These are phyloP conservation scores for Gyps fulvus DNA, from an alignment of 2,113 vertebrate species.

Conservation along the genomic window DNA sequence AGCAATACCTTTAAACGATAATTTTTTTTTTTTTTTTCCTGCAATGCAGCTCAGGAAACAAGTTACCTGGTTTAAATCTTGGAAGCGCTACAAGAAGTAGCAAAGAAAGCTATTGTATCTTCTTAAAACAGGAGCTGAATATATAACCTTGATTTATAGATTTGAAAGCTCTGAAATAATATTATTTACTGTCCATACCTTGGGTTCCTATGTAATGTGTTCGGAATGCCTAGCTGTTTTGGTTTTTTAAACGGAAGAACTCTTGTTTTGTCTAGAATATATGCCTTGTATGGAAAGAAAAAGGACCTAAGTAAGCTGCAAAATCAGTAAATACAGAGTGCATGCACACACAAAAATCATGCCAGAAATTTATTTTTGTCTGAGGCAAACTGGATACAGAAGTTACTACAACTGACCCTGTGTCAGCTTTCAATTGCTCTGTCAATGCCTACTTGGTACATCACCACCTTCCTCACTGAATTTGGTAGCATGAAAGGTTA, in stretches of 20 bases:
- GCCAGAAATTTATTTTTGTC: neutral
- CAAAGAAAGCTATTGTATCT: neutral
- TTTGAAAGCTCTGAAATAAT: neutral
- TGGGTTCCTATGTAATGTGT: neutral
- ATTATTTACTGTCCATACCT: neutral
- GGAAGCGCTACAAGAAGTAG: neutral
- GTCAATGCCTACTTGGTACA: neutral
- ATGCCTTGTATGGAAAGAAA: neutral
- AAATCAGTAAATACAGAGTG: neutral
- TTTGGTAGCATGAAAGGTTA: neutral
- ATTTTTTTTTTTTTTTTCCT: too few relatives aligned
- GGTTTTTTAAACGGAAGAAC: neutral
- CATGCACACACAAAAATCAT: neutral
- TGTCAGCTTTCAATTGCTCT: neutral
- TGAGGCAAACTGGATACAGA: neutral
- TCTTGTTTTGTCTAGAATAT: neutral
- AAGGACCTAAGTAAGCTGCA: neutral
- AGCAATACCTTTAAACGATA: neutral
- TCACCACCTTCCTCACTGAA: neutral
- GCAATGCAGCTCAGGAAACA: neutral
- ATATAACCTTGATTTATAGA: neutral
- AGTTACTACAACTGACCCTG: neutral
- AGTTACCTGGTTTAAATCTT: neutral
- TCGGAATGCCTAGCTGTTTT: neutral
- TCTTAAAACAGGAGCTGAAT: neutral